These are phyloP conservation scores for Melolontha melolontha DNA, from an alignment of 2,888 invertebrate genomes.

Conservation along the genomic window DNA sequence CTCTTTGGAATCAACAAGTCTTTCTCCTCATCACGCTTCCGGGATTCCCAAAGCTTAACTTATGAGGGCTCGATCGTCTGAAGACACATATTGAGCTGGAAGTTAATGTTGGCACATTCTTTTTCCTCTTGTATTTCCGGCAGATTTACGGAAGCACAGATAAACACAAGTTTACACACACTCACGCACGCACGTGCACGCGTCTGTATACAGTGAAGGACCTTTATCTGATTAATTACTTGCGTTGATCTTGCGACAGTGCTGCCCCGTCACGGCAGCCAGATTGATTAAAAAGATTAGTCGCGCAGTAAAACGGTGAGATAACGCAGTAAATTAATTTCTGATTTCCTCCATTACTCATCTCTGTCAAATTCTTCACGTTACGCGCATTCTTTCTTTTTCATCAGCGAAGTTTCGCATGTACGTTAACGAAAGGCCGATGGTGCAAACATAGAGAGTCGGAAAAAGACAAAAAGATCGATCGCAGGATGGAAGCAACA, in stretches of 20 bases:
- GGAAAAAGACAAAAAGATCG: slow-evolving; percentile 3
- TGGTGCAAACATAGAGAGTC: too few species aligned
- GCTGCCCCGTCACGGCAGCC: slow-evolving; percentile 28
- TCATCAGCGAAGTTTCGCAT: background rate
- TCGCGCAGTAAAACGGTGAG: slow-evolving; percentile 25
- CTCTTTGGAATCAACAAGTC: background rate
- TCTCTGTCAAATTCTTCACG: slow-evolving; percentile 14
- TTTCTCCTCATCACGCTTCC: background rate
- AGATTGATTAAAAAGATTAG: slow-evolving; percentile 38
- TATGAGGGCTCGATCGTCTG: slow-evolving; percentile 6
- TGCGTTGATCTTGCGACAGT: slow-evolving; percentile 31
- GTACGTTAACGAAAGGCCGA: background rate
- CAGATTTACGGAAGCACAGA: background rate
- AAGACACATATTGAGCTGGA: slow-evolving; percentile 12
- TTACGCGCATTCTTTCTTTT: slow-evolving; percentile 2
- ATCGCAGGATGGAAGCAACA: slow-evolving; percentile 13
- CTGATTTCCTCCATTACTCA: slow-evolving; percentile 36
- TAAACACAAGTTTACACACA: too few species aligned
- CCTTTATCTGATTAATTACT: slow-evolving; percentile 36
- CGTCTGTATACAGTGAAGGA: background rate
- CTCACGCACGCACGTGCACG: background rate
- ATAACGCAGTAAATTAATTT: slow-evolving; percentile 36
- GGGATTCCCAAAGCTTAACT: slow-evolving; percentile 16
- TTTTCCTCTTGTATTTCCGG: slow-evolving; percentile 12
- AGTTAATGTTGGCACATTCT: slow-evolving; percentile 20